phyloP scores from a whole-genome alignment of 2,888 invertebrate genomes.

The Psylliodes chrysocephalus region DNA sequence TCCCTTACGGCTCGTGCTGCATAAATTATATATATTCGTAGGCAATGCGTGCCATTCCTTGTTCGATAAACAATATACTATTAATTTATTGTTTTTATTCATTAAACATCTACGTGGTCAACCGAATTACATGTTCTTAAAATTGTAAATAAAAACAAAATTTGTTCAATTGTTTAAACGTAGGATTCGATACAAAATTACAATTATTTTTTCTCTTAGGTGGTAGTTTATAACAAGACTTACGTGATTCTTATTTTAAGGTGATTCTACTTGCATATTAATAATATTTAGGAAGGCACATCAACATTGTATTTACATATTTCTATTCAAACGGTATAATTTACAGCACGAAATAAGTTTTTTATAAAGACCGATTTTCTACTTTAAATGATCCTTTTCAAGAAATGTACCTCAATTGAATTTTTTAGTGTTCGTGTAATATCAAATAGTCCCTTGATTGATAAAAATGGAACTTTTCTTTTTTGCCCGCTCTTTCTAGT shows the following conservation, averaged over 20 bases:
- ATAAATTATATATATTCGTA: too few relatives aligned
- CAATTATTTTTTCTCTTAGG: neutral
- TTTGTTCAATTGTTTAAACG: neutral
- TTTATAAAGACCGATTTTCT: too few relatives aligned
- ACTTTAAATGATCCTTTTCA: too few relatives aligned
- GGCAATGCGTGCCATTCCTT: neutral
- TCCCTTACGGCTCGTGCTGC: too few relatives aligned
- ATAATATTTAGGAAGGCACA: neutral
- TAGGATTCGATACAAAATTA: neutral
- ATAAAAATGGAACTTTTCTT: too few relatives aligned
- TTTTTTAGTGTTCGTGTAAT: too few relatives aligned
- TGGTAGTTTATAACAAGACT: neutral
- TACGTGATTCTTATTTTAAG: neutral
- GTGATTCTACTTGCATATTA: neutral
- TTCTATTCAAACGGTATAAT: too few relatives aligned
- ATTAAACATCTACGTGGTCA: neutral
- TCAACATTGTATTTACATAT: too few relatives aligned
- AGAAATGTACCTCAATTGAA: too few relatives aligned
- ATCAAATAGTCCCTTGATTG: too few relatives aligned
- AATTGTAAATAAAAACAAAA: neutral
- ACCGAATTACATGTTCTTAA: neutral
- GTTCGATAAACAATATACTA: neutral
- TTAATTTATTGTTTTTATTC: neutral
- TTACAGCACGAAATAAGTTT: too few relatives aligned
- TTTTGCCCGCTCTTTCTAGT: too few relatives aligned